Evolutionary conservation across 1,140 invertebrate species (phyloP), one percentile per base, ranked within the genome.

Genomic region (Lasioglossum baleicum): DNA sequence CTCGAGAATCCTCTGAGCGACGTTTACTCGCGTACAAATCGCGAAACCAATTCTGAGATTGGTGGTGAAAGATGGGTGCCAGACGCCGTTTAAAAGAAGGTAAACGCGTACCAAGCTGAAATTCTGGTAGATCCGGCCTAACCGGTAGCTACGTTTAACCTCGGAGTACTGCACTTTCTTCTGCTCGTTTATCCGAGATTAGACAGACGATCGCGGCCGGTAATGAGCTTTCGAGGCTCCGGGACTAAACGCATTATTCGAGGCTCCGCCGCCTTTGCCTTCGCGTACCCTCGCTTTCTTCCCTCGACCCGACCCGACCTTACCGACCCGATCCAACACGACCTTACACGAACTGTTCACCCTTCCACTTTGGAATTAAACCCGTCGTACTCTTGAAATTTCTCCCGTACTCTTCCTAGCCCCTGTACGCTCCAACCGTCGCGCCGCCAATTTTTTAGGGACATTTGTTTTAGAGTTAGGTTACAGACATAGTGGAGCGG

Each of bases 191-290:
- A 70, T 35, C 40, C 69, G 56, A 81, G 83, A 87, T 89, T 87
- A 86, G 80, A 83, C 81, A 86, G 80, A 83, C 81, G 77, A 84
- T 85, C 78, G 69, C 66, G 65, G 72, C 74, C 51, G 22, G 80
- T 88, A 89, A 89, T 78, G 87, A 87, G 80, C 78, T 89, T 84
- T 69, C 77, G 35, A 84, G 65, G 31, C 68, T 80, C 76, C 71
- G 60, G 56, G 56, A 76, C 74, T 87, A 81, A 87, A 83, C 78
- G 81, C 82, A 82, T 89, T 89, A 88, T 88, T 85, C 72, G 77
- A 72, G 61, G 35, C 40, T n/a, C 13, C 17, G 20, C 5, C 20
- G 56, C 51, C 15, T 20, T 20, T 15, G 56, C 65, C 20, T 31
- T 17, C 17, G 26, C 26, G 42, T 11, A 56, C 26, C 56, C 15